These are phyloP conservation scores for Agrypnia vestita DNA, from an alignment of 1,140 invertebrate species.

Conservation along the genomic window DNA sequence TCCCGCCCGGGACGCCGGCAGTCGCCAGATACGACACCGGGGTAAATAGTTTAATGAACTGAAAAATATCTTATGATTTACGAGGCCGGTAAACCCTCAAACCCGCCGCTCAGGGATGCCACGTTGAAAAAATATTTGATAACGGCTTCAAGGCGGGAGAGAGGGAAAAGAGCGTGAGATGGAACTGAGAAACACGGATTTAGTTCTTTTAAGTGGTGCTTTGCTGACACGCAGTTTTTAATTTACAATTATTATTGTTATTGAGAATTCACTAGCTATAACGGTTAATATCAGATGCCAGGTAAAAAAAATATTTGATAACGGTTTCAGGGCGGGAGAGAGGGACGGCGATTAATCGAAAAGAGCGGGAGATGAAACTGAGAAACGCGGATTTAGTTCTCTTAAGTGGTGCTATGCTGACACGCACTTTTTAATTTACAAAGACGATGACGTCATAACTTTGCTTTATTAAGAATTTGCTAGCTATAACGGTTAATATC, in stretches of 20 bases:
- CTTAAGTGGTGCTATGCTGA: not conserved
- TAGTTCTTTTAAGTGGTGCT: slow-evolving; percentile 3
- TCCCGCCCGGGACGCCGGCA: not conserved
- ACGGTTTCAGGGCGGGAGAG: not conserved
- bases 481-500: too few relatives aligned
- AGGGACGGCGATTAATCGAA: slow-evolving; percentile 7
- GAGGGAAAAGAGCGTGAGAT: not conserved
- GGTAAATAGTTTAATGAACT: slow-evolving; percentile 60
- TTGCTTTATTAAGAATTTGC: too few relatives aligned
- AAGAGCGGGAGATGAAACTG: slow-evolving; percentile 10
- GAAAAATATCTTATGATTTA: slow-evolving; percentile 60
- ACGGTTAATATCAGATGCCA: too few relatives aligned
- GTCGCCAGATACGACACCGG: slow-evolving; percentile 26
- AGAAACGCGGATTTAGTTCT: slow-evolving; percentile 14
- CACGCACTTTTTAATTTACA: not conserved
- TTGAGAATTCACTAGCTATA: too few relatives aligned
- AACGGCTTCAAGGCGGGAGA: not conserved
- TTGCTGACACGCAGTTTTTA: not conserved
- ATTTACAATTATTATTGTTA: too few relatives aligned
- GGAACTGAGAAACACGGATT: slow-evolving; percentile 12
- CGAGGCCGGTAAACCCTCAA: slow-evolving; percentile 35
- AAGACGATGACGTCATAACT: too few relatives aligned
- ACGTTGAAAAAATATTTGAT: slow-evolving; percentile 32
- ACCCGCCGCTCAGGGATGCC: slow-evolving; percentile 18
- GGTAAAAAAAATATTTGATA: slow-evolving; percentile 32